Evolutionary conservation across 2,888 invertebrate species (phyloP), one percentile per base, ranked within the genome.

Genomic region (Ischnura elegans): DNA sequence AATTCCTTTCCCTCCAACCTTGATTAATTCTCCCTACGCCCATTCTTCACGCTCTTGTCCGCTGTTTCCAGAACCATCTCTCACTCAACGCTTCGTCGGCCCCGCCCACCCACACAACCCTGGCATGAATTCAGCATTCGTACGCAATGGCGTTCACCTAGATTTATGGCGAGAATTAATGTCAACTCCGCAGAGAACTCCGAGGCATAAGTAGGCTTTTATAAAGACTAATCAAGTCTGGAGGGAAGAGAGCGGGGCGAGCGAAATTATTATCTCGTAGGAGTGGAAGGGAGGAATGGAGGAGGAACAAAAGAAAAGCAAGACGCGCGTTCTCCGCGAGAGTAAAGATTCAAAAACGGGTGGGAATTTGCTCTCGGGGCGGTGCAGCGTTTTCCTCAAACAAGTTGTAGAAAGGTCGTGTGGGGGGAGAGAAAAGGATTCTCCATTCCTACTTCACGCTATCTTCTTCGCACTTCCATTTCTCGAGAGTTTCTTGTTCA

Each of bases 401-500:
- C 86, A 86, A 47, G 87, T 46, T 87, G 87, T 25, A 87, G 87
- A 87, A 47, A 46, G 87, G 45, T 46, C 47, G 87, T 25, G 47
- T 4, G 47, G 87, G 29, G 6, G 47, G 29, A n/a, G 46, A 51
- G 51, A 51, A 51, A 51, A 87, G 87, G 19, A 87, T 51, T 47
- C 36, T n/a, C 36, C 87, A 87, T 19, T 87, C 29, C n/a, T 36
- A 29, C 25, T 3, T n/a, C n/a, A n/a, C 86, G 6, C 29, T 21
- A 36, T 21, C 42, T 55, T 25, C 21, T 61, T 90, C 55, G 21
- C 42, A 61, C 61, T 43, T 87, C 55, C 47, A 55, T 42, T 55
- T 47, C 90, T 61, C 61, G 29, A 61, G 51, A 90, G 90, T 61
- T 90, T 90, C 90, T 51, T 61, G 61, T 61, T 61, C 90, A 61